Evolutionary conservation across 2,797 vertebrate species (phyloP).

Genomic region (Sciurus vulgaris): DNA sequence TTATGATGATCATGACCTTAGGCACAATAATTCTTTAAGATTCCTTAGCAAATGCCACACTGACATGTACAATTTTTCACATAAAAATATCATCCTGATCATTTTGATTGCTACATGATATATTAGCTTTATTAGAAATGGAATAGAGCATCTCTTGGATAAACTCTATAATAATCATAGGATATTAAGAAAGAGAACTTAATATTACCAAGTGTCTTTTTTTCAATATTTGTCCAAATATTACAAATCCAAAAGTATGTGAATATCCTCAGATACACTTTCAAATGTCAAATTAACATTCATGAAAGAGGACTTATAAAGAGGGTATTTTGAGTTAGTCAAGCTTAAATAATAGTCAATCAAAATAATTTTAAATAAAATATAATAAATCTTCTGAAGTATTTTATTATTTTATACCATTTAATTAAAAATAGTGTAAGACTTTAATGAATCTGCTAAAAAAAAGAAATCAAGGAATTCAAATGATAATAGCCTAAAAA

Average conservation of each 20-base stretch:
- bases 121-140: not conserved
- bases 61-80: not conserved
- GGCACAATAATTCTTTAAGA: not conserved
- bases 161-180: conserved; percentile 43
- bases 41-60: not conserved
- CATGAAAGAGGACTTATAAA: conserved; percentile 76
- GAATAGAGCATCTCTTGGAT: conserved; percentile 17
- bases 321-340: conserved; percentile 73
- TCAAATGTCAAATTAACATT: conserved; percentile 83
- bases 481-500: no score
- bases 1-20: not conserved
- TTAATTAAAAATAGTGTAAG: conserved; percentile 70
- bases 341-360: conserved; percentile 78
- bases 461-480: no score
- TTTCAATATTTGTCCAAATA: conserved; percentile 77
- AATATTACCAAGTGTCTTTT: conserved; percentile 49
- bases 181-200: conserved; percentile 74
- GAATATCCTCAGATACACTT: conserved; percentile 77
- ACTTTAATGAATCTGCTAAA: not conserved
- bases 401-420: conserved; percentile 64
- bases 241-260: conserved; percentile 71
- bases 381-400: conserved; percentile 39
- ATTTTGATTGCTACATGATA: conserved; percentile 8
- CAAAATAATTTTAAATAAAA: conserved; percentile 77
- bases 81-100: conserved; percentile 12